Evolutionary conservation across 2,797 vertebrate species (phyloP).

Genomic region (Typhlichthys eigenmanni): DNA sequence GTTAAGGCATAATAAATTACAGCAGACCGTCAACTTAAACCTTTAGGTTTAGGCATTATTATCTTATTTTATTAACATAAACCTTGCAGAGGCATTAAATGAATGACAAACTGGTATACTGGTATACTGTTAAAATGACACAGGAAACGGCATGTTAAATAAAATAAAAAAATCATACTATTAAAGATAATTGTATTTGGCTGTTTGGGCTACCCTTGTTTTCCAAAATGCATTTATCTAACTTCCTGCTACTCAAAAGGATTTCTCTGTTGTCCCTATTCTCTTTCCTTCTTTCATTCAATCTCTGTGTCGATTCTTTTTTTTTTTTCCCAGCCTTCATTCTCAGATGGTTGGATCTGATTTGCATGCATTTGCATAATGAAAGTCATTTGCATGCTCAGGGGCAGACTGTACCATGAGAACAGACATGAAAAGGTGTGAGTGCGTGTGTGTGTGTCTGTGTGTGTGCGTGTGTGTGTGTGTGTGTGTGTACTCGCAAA

Average conservation of each 20-base stretch:
- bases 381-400: slow-evolving; percentile 98
- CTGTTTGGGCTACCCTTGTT: slow-evolving; percentile 64
- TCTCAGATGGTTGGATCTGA: slow-evolving; percentile 97
- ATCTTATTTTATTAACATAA: too few relatives aligned
- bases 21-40: too few relatives aligned
- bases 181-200: slow-evolving; percentile 60
- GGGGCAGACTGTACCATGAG: slow-evolving; percentile 94
- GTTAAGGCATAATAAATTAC: too few relatives aligned
- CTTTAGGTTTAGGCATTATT: too few relatives aligned
- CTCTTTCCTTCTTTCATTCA: slow-evolving; percentile 80
- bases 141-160: slow-evolving; percentile 29
- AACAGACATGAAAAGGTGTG: slow-evolving; percentile 89
- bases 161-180: slow-evolving; percentile 32
- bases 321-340: slow-evolving; percentile 82
- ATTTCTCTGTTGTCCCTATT: slow-evolving; percentile 72
- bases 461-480: slow-evolving; percentile 23
- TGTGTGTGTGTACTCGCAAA: not conserved
- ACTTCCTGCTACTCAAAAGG: slow-evolving; percentile 73
- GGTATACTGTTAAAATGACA: slow-evolving; percentile 25
- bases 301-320: slow-evolving; percentile 74
- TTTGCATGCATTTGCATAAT: slow-evolving; percentile 99
- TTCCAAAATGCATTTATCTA: slow-evolving; percentile 71
- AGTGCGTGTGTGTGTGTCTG: slow-evolving; percentile 57
- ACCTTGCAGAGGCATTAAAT: slow-evolving; percentile 10
- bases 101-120: slow-evolving; percentile 13